Conservation (phyloP, 2,888 invertebrate genomes). For the Rhamphomyia laevipes region DNA sequence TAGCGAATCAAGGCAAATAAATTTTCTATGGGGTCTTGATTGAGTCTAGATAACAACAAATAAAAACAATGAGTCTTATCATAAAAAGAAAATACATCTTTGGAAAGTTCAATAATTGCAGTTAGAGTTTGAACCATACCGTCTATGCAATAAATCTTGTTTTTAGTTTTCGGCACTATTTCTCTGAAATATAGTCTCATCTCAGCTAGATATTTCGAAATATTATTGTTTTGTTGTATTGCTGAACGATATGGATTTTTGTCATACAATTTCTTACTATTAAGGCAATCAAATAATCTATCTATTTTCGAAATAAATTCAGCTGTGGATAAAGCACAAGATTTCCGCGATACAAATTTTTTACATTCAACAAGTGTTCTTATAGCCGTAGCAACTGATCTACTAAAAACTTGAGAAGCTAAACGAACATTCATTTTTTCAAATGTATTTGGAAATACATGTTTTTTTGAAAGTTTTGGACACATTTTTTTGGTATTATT, state of each 20-base stretch:
- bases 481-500: not conserved
- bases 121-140: no score
- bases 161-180: no score
- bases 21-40: slow-evolving; percentile 1
- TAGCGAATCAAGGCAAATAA: not conserved
- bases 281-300: slow-evolving; percentile 2
- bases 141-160: no score
- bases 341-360: not conserved
- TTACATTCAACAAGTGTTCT: not conserved
- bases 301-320: slow-evolving; percentile 1
- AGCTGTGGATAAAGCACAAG: not conserved
- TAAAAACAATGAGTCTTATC: not conserved
- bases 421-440: slow-evolving; percentile 3
- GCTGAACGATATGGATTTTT: no score
- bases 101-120: no score
- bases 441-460: slow-evolving; percentile 1
- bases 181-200: no score
- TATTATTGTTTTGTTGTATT: no score
- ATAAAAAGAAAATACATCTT: no score
- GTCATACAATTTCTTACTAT: not conserved
- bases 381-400: slow-evolving; percentile 1
- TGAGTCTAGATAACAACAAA: not conserved
- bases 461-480: not conserved
- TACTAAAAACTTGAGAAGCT: slow-evolving; percentile 1
- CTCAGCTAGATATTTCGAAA: no score